Evolutionary conservation across 2,113 vertebrate genomes (phyloP).

Genomic region (Epinephelus fuscoguttatus): DNA sequence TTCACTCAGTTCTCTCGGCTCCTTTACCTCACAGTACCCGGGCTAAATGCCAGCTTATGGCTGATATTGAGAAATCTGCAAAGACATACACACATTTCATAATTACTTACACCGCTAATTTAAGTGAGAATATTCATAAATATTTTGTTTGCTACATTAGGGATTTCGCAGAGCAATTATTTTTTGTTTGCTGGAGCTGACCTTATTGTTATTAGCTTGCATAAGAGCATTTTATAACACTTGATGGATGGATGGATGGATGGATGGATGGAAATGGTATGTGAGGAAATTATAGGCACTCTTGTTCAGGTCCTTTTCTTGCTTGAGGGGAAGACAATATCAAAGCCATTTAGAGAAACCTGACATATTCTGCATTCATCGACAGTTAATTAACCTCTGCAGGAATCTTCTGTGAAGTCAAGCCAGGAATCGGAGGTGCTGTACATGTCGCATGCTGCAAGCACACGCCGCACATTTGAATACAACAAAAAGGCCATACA

Average conservation of each 20-base stretch:
- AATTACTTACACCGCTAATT: not conserved
- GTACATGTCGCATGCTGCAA: constrained; percentile 15
- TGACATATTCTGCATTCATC: constrained; percentile 54
- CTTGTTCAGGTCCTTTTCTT: not conserved
- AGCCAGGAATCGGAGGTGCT: constrained; percentile 53
- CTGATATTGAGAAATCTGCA: constrained; percentile 1
- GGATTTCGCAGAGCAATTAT: not conserved
- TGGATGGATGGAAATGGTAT: not conserved
- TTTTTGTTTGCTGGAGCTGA: constrained; percentile 14
- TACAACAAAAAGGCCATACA: constrained; percentile 43
- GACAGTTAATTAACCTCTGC: constrained; percentile 65
- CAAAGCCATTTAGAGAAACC: constrained; percentile 52
- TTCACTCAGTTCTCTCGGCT: not conserved
- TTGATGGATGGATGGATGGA: not conserved
- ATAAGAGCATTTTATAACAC: constrained; percentile 20
- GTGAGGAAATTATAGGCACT: not conserved
- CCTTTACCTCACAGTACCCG: not conserved
- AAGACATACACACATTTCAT: not conserved
- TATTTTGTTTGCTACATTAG: not conserved
- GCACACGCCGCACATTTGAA: constrained; percentile 41
- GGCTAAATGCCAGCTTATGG: constrained; percentile 10
- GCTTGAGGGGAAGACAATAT: constrained; percentile 54
- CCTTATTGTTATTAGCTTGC: constrained; percentile 3
- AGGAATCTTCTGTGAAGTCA: constrained; percentile 51
- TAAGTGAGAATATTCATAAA: not conserved